These are phyloP conservation scores for Lithophane leautieri DNA, from an alignment of 2,888 invertebrate genomes.

Conservation along the genomic window DNA sequence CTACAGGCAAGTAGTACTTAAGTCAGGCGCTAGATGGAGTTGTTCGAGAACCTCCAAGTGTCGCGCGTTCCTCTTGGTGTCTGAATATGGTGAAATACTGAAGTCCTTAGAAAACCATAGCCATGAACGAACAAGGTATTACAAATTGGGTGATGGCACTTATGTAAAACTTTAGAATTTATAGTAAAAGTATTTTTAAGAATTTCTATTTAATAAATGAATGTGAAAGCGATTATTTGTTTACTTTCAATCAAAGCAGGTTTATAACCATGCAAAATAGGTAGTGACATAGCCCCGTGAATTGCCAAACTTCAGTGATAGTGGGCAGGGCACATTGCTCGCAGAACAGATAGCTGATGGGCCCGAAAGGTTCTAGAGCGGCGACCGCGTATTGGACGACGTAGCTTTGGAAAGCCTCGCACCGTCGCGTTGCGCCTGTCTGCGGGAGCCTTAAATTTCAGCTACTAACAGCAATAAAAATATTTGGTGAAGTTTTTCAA, in stretches of 20 bases:
- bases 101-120: constrained; percentile 30
- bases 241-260: neutral
- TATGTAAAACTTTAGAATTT: constrained; percentile 22
- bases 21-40: constrained; percentile 65
- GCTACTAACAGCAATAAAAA: neutral
- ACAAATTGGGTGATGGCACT: constrained; percentile 23
- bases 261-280: neutral
- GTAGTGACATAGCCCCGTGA: neutral
- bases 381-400: neutral
- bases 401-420: neutral
- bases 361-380: neutral
- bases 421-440: neutral
- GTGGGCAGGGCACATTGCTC: neutral
- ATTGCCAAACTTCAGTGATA: neutral
- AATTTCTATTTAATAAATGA: neutral
- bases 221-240: neutral
- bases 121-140: constrained; percentile 31
- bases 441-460: neutral
- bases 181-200: neutral
- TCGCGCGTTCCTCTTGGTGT: constrained; percentile 59
- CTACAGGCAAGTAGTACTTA: constrained; percentile 59
- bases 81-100: constrained; percentile 24
- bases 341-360: neutral
- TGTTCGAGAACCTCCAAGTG: constrained; percentile 69
- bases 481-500: neutral